These are phyloP conservation scores for Acrocephalus kingi DNA, from an alignment of 2,113 vertebrate genomes.

Conservation along the genomic window DNA sequence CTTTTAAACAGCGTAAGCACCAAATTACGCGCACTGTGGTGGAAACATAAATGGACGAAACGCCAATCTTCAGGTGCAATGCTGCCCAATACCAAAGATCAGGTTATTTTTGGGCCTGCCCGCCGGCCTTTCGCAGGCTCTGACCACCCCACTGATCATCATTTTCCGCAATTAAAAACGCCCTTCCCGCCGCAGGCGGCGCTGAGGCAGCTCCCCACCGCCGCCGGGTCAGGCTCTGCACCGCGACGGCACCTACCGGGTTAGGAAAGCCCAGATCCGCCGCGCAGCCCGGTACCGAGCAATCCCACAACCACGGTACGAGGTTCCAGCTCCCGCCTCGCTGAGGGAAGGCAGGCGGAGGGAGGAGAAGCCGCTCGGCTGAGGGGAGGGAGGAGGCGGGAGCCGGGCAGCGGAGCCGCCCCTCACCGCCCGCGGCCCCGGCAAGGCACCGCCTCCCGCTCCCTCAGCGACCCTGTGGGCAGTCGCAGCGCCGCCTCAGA, in stretches of 20 bases:
- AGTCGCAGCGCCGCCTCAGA: rapidly evolving
- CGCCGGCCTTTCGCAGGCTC: neutral
- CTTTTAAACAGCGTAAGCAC: neutral
- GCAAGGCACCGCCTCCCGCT: rapidly evolving
- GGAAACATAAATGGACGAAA: neutral
- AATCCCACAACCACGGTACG: rapidly evolving
- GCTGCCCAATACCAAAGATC: neutral
- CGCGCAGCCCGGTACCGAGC: rapidly evolving
- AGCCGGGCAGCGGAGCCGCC: neutral
- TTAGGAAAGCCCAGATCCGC: rapidly evolving
- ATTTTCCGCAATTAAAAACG: neutral
- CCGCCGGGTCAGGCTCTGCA: neutral
- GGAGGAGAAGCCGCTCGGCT: neutral
- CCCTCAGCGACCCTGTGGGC: rapidly evolving
- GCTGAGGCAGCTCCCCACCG: neutral
- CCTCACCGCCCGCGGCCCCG: neutral
- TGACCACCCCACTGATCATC: neutral
- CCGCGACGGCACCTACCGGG: neutral
- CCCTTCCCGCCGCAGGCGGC: neutral
- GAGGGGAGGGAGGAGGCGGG: neutral
- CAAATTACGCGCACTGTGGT: neutral
- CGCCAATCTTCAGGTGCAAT: neutral
- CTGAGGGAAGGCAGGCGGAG: neutral
- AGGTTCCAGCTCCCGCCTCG: rapidly evolving
- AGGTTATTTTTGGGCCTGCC: neutral